Evolutionary conservation across 2,113 vertebrate genomes (phyloP), one percentile per base, ranked within the genome.

Genomic region (Ciconia boyciana): DNA sequence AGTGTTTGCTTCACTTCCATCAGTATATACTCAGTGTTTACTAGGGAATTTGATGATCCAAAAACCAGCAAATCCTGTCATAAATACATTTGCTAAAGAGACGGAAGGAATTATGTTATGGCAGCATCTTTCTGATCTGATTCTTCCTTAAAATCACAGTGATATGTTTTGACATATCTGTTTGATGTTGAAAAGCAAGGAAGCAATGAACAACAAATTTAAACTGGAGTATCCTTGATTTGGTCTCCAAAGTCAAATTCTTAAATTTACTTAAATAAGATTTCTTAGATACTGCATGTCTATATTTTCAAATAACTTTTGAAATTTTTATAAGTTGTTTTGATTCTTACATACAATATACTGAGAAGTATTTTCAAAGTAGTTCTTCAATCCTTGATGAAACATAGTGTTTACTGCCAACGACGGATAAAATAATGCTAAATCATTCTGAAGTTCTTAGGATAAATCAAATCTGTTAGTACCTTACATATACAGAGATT

Each of bases 141-240:
- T 79, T 87, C 84, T 88, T 88, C 64, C 64, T 87, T 75, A 95
- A 96, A 96, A 96, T 83, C 34, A 89, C 29, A 71, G 76, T 86
- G 91, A 93, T 89, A 90, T 91, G 8, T 95, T 96, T 93, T 95
- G 93, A 95, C 48, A 64, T 95, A 75, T 55, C 39, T 90, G 19
- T 83, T 78, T 93, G 78, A 95, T 86, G 41, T 62, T 85, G 80
- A 81, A 93, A 91, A 92, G 46, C 55, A 91, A 89, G 34, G 36
- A 84, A 89, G 34, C 0, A 46, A 79, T 57, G 49, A 81, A 89
- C 52, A 88, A 78, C 60, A 93, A 83, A 96, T 83, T 91, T 92
- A 88, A 95, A 92, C 32, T 44, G 5, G 9, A 93, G 18, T 84
- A 87, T 92, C 32, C 61, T 87, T 95, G 49, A 95, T 95, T 88